Base-by-base conservation (phyloP, 2,113 vertebrate genomes). In the Gopherus flavomarginatus region DNA sequence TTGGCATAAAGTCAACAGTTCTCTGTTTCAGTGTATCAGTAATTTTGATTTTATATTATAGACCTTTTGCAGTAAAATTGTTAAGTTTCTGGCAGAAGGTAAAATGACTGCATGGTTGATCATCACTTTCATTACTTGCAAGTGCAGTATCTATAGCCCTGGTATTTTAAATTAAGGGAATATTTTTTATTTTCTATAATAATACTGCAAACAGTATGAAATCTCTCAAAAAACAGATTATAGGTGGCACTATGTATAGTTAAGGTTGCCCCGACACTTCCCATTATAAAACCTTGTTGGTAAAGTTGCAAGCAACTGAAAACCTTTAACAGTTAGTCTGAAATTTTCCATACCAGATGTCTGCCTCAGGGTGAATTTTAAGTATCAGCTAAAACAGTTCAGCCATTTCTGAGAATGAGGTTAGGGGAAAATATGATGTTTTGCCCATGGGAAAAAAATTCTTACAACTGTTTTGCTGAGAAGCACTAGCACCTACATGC, bases 401-500 rank as follows among this genome's bases (percentile, higher is more conserved):
- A 83, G 93, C 93, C 85, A 5, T 90, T 94, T 96, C 97, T 94
- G 93, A 95, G 97, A 96, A 95, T 93, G 85, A 95, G 92, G 92
- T 75, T 96, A 97, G 50, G 47, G 92, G 96, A 94, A 96, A 97
- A 97, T 96, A 97, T 96, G 96, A 87, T 94, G 92, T 92, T 97
- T 91, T n/a, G 90, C 92, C 91, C 0, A 4, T 92, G 92, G 95
- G 97, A 10, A 72, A 72, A 96, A 88, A 97, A 96, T 97, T 97
- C 95, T 97, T 72, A 4, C 95, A 97, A 96, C 90, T 93, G 91
- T 96, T 93, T 94, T 94, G 75, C 3, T 96, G 95, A 96, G 95
- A 96, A 96, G 94, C 96, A 96, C 93, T 96, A 97, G 96, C 96
- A 95, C 94, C 97, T 97, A 97, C 97, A 97, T 95, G 97, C 94